A percentile compares a stretch with the other conserved stretches of the same genome.
phyloP scores from a whole-genome alignment of 2,797 vertebrate genomes.

The Lepus oiostolus region DNA sequence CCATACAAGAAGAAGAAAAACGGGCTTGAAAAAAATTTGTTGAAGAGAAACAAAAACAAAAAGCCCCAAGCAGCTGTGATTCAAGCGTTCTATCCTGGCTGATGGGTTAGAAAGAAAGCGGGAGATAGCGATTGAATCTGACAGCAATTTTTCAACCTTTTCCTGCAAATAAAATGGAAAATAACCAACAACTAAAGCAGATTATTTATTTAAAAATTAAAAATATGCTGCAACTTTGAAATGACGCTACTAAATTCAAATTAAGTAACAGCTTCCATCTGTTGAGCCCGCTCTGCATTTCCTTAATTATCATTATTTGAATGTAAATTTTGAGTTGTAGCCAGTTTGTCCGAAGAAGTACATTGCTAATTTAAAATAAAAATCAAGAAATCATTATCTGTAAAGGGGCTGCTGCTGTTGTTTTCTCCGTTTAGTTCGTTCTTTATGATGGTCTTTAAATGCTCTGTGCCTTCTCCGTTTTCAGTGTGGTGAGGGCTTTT shows the following conservation, averaged over 20 bases:
- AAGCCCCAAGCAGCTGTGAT: conserved; percentile 67
- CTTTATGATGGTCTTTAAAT: conserved; percentile 81
- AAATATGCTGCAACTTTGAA: conserved; percentile 83
- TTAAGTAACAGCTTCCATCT: conserved; percentile 89
- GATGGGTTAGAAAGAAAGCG: conserved; percentile 76
- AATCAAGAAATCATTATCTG: conserved; percentile 74
- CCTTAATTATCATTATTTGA: conserved; percentile 90
- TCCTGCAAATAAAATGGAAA: conserved; percentile 64
- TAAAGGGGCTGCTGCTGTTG: conserved; percentile 71
- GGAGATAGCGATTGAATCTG: conserved; percentile 46
- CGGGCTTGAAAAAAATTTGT: conserved; percentile 71
- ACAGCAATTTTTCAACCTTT: conserved; percentile 60
- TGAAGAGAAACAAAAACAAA: conserved; percentile 78
- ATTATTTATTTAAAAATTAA: conserved; percentile 80
- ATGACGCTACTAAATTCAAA: conserved; percentile 86
- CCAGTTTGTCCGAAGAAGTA: conserved; percentile 86
- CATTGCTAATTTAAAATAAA: conserved; percentile 84
- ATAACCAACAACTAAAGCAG: conserved; percentile 52
- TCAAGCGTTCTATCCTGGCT: conserved; percentile 18
- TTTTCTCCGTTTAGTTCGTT: conserved; percentile 73
- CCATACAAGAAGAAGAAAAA: conserved; percentile 80
- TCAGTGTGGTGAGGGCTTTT: conserved; percentile 67
- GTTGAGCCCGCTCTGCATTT: conserved; percentile 86
- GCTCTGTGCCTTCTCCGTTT: conserved; percentile 76
- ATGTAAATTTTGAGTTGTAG: conserved; percentile 88